A percentile compares a stretch with the other conserved stretches of the same genome.
phyloP scores from a whole-genome alignment of 1,140 invertebrate genomes.

The Pseudomyrmex concolor region DNA sequence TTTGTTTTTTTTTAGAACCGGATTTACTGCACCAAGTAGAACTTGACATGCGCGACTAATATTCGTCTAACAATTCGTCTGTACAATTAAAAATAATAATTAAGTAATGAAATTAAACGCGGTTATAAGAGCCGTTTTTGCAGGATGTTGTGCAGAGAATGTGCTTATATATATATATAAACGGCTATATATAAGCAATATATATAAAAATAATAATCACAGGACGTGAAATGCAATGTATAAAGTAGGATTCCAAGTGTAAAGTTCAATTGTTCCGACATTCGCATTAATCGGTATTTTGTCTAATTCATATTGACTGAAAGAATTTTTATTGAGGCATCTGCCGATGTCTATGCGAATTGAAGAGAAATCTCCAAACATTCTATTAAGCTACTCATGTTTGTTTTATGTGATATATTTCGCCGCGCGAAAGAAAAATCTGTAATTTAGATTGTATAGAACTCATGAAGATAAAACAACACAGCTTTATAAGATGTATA shows the following conservation, averaged over 20 bases:
- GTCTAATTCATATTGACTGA: too few relatives aligned
- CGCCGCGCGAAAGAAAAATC: not conserved
- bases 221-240: conserved; percentile 37
- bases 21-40: conserved; percentile 83
- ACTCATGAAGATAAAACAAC: not conserved
- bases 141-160: too few relatives aligned
- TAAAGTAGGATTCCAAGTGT: conserved; percentile 43
- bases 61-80: conserved; percentile 9
- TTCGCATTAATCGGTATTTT: conserved; percentile 19
- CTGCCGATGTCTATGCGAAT: conserved; percentile 7
- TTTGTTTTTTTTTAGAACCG: conserved; percentile 81
- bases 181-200: too few relatives aligned
- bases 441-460: conserved; percentile 42
- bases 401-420: conserved; percentile 7
- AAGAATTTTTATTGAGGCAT: not conserved
- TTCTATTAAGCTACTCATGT: conserved; percentile 56
- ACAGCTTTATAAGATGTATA: conserved; percentile 48
- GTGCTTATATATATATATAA: too few relatives aligned
- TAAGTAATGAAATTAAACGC: too few relatives aligned
- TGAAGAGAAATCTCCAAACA: conserved; percentile 30
- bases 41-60: conserved; percentile 79
- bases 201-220: conserved; percentile 17
- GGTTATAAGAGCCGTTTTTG: too few relatives aligned
- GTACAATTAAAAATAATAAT: conserved; percentile 44
- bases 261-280: conserved; percentile 7